Conservation (phyloP, 2,888 invertebrate genomes). For the Globia sparganii region DNA sequence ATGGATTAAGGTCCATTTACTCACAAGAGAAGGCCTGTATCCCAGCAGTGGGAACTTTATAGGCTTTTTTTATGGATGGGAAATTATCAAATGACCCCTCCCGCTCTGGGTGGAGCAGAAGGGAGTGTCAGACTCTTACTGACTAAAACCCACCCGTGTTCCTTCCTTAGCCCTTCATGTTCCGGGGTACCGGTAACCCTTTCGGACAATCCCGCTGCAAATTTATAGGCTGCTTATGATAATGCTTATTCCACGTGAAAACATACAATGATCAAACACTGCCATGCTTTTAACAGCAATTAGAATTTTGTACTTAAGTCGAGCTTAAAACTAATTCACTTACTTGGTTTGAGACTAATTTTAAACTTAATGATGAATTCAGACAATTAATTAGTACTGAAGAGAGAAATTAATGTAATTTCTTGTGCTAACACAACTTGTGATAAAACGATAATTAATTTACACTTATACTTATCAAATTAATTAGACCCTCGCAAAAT, state of each 20-base stretch:
- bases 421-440: constrained; percentile 9
- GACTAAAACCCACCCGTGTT: no score
- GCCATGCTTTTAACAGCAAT: constrained; percentile 19
- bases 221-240: neutral
- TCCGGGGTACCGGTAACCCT: no score
- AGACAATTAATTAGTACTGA: neutral
- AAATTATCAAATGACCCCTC: no score
- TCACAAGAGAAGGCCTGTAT: neutral
- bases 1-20: no score
- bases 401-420: neutral
- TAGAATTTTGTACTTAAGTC: constrained; percentile 20
- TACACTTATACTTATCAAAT: neutral
- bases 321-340: constrained; percentile 8
- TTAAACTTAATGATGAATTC: neutral
- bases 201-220: no score
- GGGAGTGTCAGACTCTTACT: no score
- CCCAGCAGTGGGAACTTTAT: neutral
- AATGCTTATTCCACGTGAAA: neutral
- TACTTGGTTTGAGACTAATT: constrained; percentile 4
- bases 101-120: no score
- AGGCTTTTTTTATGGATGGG: no score
- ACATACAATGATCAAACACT: neutral
- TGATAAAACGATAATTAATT: no score
- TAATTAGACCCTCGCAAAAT: no score
- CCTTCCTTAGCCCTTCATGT: no score